phyloP scores from a whole-genome alignment of 2,797 vertebrate species.

The Acanthornis magna region DNA sequence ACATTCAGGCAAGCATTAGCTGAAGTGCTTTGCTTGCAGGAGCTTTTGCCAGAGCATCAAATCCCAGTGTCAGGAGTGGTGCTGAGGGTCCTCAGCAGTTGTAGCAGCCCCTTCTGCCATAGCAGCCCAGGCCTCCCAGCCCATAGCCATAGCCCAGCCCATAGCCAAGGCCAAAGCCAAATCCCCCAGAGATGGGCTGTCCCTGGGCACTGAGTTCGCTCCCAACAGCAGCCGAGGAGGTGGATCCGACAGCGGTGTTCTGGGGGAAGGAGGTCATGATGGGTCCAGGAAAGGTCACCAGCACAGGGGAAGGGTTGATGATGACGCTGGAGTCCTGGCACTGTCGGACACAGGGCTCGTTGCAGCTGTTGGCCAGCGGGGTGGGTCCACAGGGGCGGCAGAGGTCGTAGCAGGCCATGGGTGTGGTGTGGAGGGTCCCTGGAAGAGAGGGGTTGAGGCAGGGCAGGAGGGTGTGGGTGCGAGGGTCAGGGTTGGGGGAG shows the following conservation, averaged over 20 bases:
- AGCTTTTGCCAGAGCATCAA: accelerated
- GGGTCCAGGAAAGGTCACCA: neutral
- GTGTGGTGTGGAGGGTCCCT: no score
- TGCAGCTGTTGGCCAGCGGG: no score
- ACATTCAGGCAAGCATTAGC: no score
- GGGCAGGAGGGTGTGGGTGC: no score
- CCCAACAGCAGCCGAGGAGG: neutral
- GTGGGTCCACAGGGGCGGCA: no score
- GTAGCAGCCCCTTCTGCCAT: neutral
- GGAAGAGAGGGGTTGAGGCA: no score
- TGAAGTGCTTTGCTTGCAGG: accelerated
- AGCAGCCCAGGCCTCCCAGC: neutral
- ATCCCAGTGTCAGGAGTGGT: neutral
- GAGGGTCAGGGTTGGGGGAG: no score
- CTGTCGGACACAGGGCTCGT: no score
- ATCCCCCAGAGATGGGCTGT: neutral
- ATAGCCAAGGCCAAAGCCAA: neutral
- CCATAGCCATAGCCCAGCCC: neutral
- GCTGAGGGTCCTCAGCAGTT: accelerated
- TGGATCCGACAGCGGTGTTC: neutral
- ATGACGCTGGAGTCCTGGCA: no score
- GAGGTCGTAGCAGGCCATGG: no score
- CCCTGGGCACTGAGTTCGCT: neutral
- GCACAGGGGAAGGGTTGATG: no score
- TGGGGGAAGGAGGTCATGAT: neutral